These are phyloP conservation scores for Caenorhabditis sulstoni DNA, from an alignment of 2,888 invertebrate genomes.

Conservation along the genomic window DNA sequence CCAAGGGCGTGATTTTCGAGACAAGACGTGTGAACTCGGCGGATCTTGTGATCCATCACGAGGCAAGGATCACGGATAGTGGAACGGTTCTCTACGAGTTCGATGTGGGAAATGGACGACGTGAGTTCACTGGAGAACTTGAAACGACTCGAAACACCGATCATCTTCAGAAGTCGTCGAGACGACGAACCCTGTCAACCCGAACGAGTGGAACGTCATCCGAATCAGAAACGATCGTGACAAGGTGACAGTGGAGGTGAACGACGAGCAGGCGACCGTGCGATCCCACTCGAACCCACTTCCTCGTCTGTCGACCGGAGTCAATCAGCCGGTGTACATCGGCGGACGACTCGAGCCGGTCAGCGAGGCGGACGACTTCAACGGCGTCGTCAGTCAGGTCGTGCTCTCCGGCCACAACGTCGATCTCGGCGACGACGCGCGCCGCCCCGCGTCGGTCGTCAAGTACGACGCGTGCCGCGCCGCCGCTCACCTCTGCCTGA, in stretches of 20 bases:
- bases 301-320: constrained; percentile 29
- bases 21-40: constrained; percentile 43
- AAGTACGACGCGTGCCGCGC: constrained; percentile 60
- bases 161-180: constrained; percentile 55
- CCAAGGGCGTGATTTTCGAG: constrained; percentile 62
- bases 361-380: constrained; percentile 41
- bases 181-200: constrained; percentile 45
- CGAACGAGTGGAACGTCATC: constrained; percentile 72
- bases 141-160: no score
- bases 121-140: constrained; percentile 39
- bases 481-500: constrained; percentile 61
- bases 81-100: constrained; percentile 73
- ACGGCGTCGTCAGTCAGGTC: constrained; percentile 68
- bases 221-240: constrained; percentile 61
- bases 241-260: constrained; percentile 56
- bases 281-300: constrained; percentile 33
- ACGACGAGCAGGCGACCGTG: constrained; percentile 43
- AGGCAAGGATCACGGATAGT: constrained; percentile 55
- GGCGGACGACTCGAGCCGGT: constrained; percentile 44
- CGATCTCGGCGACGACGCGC: constrained; percentile 62
- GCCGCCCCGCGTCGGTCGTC: constrained; percentile 34
- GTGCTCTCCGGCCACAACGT: constrained; percentile 66
- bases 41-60: constrained; percentile 49
- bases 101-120: constrained; percentile 71
- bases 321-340: constrained; percentile 50